Evolutionary conservation across 2,888 invertebrate genomes (phyloP), one percentile per base, ranked within the genome.

Genomic region (Eilema depressum): DNA sequence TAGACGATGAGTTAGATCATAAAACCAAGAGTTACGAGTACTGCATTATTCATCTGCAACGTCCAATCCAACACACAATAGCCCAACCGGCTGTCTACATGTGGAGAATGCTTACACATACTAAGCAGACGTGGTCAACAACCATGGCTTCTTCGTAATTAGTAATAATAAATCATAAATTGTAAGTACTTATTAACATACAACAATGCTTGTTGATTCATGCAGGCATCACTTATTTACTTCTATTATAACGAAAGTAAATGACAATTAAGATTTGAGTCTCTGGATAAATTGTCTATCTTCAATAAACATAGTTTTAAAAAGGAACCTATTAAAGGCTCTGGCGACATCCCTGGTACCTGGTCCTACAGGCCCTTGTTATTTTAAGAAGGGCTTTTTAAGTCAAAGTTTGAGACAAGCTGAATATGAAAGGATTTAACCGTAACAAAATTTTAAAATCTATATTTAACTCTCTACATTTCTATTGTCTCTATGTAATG

Each of bases 41-140:
- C 81, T 90, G 89, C 87, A 91, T 91, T 86, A 90, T 90, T 90
- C 89, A 91, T 88, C 85, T 83, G 83, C 79, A 83, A 79, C 37
- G 66, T 57, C 37, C 78, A 75, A 78, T 57, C 37, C 78, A 75
- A 78, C 80, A 80, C 82, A 89, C 90, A 91, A 89, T 89, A 86
- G 86, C 79, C 80, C 81, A 87, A 86, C 79, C 76, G 78, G 68
- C 82, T 75, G 73, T 64, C 74, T 77, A 73, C 77, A 77, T 80
- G 81, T 77, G 83, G 82, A 85, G 85, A 87, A 84, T 80, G 85
- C 86, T 88, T 89, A 85, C 83, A 85, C 87, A 82, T 83, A 79
- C 69, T 83, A 79, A 88, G 83, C 79, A 83, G 79, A 72, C 78
- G 74, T 84, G 86, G 86, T 86, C 85, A 86, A 81, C 80, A 83